phyloP scores from a whole-genome alignment of 2,113 vertebrate species.

The Pteruthius melanotis region DNA sequence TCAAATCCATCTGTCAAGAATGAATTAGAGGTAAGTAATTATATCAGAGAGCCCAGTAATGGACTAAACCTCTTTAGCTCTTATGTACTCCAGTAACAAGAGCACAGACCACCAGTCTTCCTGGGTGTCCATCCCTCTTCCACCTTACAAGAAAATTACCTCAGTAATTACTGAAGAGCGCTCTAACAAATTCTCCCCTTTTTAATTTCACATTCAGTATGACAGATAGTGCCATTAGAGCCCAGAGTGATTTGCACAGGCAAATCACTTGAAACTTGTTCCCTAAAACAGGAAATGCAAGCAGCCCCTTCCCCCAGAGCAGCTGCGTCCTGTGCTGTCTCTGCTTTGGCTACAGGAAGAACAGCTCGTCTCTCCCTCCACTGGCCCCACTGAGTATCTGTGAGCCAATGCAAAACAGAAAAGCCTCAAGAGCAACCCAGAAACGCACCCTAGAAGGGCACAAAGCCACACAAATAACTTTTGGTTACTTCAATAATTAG shows the following conservation, averaged over 20 bases:
- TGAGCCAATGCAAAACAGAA: not conserved
- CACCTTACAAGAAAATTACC: not conserved
- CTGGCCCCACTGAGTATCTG: not conserved
- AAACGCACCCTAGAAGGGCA: not conserved
- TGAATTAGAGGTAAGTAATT: not conserved
- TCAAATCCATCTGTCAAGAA: not conserved
- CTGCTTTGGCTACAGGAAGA: not conserved
- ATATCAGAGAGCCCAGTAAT: not conserved
- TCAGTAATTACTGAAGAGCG: not conserved
- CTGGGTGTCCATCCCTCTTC: not conserved
- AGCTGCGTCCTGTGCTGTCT: not conserved
- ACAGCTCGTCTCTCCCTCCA: not conserved
- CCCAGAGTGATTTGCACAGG: not conserved
- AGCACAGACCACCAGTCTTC: not conserved
- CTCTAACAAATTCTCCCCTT: not conserved
- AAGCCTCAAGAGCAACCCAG: not conserved
- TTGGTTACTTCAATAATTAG: not conserved
- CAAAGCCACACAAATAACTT: not conserved
- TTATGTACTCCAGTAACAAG: not conserved
- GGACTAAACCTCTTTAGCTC: not conserved
- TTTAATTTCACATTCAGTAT: not conserved
- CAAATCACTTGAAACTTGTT: not conserved
- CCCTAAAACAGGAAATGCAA: conserved; percentile 11
- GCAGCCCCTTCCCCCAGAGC: not conserved
- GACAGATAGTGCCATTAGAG: not conserved